phyloP scores from a whole-genome alignment of 1,140 invertebrate genomes.

The Dendrolimus kikuchii region DNA sequence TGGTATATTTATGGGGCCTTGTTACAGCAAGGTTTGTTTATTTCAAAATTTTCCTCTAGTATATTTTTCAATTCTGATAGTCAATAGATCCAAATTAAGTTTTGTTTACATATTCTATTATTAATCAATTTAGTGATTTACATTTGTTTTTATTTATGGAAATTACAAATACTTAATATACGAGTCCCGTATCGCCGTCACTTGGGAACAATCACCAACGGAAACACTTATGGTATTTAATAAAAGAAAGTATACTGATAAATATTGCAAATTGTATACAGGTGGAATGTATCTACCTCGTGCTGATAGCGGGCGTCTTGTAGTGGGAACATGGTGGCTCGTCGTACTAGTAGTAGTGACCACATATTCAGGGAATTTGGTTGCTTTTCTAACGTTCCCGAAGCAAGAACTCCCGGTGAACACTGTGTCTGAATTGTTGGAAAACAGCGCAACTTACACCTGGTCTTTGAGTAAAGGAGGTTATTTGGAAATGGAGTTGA shows the following conservation, averaged over 20 bases:
- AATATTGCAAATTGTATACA: constrained; percentile 36
- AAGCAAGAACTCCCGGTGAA: constrained; percentile 85
- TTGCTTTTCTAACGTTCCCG: constrained; percentile 94
- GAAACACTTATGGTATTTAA: no score
- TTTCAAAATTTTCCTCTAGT: not conserved
- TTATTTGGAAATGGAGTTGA: constrained; percentile 80
- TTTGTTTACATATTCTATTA: not conserved
- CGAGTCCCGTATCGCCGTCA: no score
- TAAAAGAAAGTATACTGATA: no score
- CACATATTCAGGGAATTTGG: constrained; percentile 93
- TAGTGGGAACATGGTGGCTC: constrained; percentile 94
- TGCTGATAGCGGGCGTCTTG: constrained; percentile 88
- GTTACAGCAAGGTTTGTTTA: constrained; percentile 85
- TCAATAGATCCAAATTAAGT: no score
- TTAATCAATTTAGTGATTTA: not conserved
- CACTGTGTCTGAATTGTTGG: constrained; percentile 80
- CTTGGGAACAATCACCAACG: no score
- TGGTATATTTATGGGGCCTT: constrained; percentile 94
- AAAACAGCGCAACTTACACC: constrained; percentile 74
- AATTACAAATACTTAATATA: no score
- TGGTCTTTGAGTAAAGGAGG: constrained; percentile 85
- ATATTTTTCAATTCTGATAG: no score
- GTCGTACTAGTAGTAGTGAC: constrained; percentile 92
- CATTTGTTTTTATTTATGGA: constrained; percentile 3
- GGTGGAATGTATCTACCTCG: constrained; percentile 89